These are phyloP conservation scores for Bombus confusus DNA, from an alignment of 1,140 invertebrate species.

Conservation along the genomic window DNA sequence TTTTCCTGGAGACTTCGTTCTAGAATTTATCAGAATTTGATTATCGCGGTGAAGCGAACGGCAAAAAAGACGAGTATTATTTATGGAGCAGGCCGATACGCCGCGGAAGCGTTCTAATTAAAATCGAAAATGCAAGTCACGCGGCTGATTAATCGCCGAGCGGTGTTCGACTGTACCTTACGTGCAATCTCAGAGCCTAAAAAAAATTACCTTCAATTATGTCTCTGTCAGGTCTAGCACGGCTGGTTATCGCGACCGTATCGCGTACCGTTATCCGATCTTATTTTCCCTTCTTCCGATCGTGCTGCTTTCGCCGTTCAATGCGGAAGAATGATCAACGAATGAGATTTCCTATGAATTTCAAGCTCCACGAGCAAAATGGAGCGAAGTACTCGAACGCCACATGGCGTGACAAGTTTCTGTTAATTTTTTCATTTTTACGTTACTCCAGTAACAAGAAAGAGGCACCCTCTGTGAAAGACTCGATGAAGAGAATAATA, in stretches of 20 bases:
- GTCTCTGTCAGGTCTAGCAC: conserved; percentile 40
- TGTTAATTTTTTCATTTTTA: too few species aligned
- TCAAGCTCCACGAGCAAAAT: not conserved
- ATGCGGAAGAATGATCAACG: not conserved
- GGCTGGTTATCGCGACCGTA: conserved; percentile 26
- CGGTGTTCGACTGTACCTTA: not conserved
- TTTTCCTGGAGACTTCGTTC: too few species aligned
- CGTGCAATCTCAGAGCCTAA: conserved; percentile 14
- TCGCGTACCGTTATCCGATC: conserved; percentile 17
- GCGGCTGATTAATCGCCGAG: conserved; percentile 33
- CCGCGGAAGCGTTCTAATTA: conserved; percentile 48
- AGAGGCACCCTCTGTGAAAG: not conserved
- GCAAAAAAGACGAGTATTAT: conserved; percentile 34
- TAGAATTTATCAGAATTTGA: conserved; percentile 46
- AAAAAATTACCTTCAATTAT: conserved; percentile 33
- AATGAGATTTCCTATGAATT: not conserved
- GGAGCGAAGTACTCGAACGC: not conserved
- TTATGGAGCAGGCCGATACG: conserved; percentile 35
- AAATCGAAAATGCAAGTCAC: conserved; percentile 44
- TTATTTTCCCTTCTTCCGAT: conserved; percentile 11
- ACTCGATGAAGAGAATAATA: not conserved
- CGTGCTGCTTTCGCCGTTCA: not conserved
- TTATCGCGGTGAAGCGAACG: conserved; percentile 19
- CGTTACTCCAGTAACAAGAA: too few species aligned
- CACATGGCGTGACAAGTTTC: too few species aligned